These are phyloP conservation scores for Rugalucina vietnamica DNA, from an alignment of 2,888 invertebrate genomes.

Conservation along the genomic window DNA sequence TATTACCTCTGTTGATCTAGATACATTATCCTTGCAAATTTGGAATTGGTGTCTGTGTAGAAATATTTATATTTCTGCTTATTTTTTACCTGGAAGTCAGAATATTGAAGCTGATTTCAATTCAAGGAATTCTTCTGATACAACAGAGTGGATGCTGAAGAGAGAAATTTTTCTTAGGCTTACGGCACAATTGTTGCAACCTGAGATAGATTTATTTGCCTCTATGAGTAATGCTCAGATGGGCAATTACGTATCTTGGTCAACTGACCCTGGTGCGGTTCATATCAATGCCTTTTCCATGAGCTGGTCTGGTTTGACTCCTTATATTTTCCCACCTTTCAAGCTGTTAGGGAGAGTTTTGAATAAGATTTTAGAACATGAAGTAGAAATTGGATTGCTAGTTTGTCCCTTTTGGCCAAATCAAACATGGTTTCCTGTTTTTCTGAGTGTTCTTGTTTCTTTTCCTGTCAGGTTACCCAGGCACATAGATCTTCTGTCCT, in stretches of 20 bases:
- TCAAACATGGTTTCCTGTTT: constrained; percentile 2
- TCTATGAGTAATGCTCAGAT: constrained; percentile 27
- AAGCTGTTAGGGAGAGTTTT: constrained; percentile 40
- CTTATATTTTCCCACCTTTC: constrained; percentile 62
- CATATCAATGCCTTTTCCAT: constrained; percentile 51
- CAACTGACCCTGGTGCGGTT: constrained; percentile 39
- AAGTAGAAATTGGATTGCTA: constrained; percentile 42
- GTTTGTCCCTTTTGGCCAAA: constrained; percentile 48
- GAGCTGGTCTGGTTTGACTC: constrained; percentile 25
- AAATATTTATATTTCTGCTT: constrained; percentile 33
- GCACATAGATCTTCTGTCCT: not conserved
- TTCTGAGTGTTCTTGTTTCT: not conserved
- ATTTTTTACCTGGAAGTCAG: constrained; percentile 14
- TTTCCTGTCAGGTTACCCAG: constrained; percentile 5
- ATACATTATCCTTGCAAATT: constrained; percentile 28
- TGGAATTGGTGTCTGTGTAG: constrained; percentile 44
- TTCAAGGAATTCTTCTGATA: constrained; percentile 51
- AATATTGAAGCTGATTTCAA: constrained; percentile 50
- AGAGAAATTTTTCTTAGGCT: constrained; percentile 29
- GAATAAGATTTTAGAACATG: constrained; percentile 43
- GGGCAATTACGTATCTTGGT: constrained; percentile 48
- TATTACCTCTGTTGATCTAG: constrained; percentile 19
- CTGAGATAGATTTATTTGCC: constrained; percentile 59
- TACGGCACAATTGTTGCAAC: constrained; percentile 32
- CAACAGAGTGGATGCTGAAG: constrained; percentile 57